A percentile compares a stretch with the other conserved stretches of the same genome.
These are phyloP conservation scores for Drosophila niveifrons DNA, from an alignment of 2,888 invertebrate species.

Conservation along the genomic window DNA sequence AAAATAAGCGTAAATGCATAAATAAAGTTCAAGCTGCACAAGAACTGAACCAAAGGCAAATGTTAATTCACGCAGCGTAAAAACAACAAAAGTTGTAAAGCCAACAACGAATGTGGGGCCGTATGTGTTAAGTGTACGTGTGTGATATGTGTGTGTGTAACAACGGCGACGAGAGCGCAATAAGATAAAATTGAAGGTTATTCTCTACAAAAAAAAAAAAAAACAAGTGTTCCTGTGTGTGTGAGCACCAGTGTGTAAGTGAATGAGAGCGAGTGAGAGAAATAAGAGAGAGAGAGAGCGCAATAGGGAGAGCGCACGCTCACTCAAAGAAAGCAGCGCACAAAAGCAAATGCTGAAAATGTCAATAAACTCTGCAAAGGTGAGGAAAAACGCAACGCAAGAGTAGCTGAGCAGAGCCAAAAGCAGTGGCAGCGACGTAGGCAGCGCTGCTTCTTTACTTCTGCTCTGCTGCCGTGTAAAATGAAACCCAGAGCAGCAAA, in stretches of 20 bases:
- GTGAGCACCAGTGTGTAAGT: slow-evolving; percentile 44
- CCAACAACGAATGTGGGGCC: slow-evolving; percentile 43
- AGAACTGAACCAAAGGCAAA: slow-evolving; percentile 43
- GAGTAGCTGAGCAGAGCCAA: slow-evolving; percentile 56
- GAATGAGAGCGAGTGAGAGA: slow-evolving; percentile 26
- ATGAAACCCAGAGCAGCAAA: slow-evolving; percentile 48
- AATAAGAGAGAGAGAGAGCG: slow-evolving; percentile 26
- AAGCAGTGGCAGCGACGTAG: slow-evolving; percentile 22
- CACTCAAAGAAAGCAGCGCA: slow-evolving; percentile 72
- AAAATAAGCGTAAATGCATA: slow-evolving; percentile 42
- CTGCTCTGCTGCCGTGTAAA: slow-evolving; percentile 59
- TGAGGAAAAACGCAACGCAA: slow-evolving; percentile 80
- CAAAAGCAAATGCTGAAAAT: slow-evolving; percentile 79
- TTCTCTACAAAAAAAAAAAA: slow-evolving; percentile 59
- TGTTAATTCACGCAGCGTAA: slow-evolving; percentile 53
- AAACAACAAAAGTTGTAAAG: slow-evolving; percentile 51
- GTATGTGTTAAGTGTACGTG: slow-evolving; percentile 20
- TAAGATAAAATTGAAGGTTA: slow-evolving; percentile 80
- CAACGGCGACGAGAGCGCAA: slow-evolving; percentile 63
- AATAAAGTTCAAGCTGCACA: slow-evolving; percentile 38
- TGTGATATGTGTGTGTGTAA: slow-evolving; percentile 34
- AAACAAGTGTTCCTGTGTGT: slow-evolving; percentile 53
- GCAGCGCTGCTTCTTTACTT: slow-evolving; percentile 25
- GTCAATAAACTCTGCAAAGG: slow-evolving; percentile 82
- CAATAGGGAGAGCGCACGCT: slow-evolving; percentile 66